These are phyloP conservation scores for Tipula vernalis DNA, from an alignment of 2,888 invertebrate genomes.

Conservation along the genomic window DNA sequence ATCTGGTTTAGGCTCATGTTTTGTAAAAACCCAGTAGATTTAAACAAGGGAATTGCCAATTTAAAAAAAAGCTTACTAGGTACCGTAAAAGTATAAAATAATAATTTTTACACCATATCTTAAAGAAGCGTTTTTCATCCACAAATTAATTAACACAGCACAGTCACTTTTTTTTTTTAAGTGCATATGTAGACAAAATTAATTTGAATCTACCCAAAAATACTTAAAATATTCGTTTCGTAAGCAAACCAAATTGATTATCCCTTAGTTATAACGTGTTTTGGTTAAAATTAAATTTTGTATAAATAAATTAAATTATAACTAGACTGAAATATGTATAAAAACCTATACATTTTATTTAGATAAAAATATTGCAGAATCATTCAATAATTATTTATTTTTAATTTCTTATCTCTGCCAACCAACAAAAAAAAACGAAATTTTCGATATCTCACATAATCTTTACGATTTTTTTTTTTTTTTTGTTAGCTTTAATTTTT, in stretches of 20 bases:
- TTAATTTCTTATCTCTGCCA: neutral
- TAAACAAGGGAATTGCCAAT: neutral
- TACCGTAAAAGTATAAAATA: neutral
- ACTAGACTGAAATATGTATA: neutral
- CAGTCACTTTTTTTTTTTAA: neutral
- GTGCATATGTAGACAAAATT: neutral
- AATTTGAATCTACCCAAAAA: neutral
- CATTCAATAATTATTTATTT: neutral
- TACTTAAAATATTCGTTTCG: neutral
- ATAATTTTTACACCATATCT: neutral
- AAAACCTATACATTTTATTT: neutral
- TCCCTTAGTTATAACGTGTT: neutral
- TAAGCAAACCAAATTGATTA: neutral
- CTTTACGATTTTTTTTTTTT: neutral
- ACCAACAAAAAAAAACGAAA: neutral
- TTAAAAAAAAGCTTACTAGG: neutral
- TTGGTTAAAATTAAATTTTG: neutral
- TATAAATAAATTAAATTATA: neutral
- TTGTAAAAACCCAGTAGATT: neutral
- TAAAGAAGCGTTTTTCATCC: neutral
- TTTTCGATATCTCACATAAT: neutral
- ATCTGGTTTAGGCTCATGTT: no score
- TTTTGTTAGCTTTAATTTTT: neutral
- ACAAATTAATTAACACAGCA: neutral
- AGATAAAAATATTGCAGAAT: neutral